These are phyloP conservation scores for Periplaneta americana DNA, from an alignment of 1,140 invertebrate genomes.

Conservation along the genomic window DNA sequence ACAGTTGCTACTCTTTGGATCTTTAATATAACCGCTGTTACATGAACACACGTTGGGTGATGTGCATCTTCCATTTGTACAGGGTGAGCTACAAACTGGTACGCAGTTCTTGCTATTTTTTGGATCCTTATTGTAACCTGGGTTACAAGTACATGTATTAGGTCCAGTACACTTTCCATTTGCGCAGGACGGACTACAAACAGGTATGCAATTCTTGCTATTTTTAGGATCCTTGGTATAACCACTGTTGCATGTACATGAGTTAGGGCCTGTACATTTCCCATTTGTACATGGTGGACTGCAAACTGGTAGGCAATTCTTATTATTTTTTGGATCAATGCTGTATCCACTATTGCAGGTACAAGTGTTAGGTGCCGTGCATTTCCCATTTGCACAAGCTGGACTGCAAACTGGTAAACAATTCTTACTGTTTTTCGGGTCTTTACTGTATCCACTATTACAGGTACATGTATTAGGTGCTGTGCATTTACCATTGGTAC, in stretches of 20 bases:
- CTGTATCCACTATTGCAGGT: neutral
- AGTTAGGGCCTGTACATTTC: neutral
- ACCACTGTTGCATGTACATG: neutral
- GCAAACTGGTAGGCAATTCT: neutral
- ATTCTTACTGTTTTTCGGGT: neutral
- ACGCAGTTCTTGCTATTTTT: constrained; percentile 14
- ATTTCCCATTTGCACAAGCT: neutral
- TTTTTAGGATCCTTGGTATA: neutral
- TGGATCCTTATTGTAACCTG: constrained; percentile 29
- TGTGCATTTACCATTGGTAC: neutral
- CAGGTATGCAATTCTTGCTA: neutral
- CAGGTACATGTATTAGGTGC: neutral
- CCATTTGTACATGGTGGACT: neutral
- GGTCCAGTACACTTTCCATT: neutral
- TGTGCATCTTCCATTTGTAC: constrained; percentile 26
- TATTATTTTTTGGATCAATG: neutral
- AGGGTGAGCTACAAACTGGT: constrained; percentile 17
- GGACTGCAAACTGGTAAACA: neutral
- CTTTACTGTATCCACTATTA: neutral
- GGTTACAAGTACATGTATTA: neutral
- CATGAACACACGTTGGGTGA: constrained; percentile 42
- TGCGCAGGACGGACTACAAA: neutral
- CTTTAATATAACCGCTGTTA: constrained; percentile 20
- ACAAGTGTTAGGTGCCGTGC: constrained; percentile 6
- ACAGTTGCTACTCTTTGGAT: constrained; percentile 36